phyloP scores from a whole-genome alignment of 2,797 vertebrate species.

The Sebastes vulpes region DNA sequence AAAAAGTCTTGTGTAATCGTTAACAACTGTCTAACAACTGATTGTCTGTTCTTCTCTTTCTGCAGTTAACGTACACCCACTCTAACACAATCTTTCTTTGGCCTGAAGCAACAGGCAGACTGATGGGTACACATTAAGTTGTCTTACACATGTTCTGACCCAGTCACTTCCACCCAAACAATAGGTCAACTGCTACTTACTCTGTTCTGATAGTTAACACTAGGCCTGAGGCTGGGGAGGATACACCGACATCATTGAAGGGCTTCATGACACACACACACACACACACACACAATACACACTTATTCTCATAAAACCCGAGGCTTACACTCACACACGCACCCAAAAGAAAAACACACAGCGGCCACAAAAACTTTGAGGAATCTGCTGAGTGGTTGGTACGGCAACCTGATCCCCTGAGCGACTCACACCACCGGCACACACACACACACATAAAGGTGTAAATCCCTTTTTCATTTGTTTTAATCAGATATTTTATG shows the following conservation, averaged over 20 bases:
- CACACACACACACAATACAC: not conserved
- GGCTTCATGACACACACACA: constrained; percentile 25
- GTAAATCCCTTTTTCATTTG: not conserved
- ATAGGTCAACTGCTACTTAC: constrained; percentile 69
- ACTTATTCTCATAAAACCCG: not conserved
- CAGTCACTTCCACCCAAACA: constrained; percentile 57
- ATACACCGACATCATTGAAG: constrained; percentile 9
- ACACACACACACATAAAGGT: not conserved
- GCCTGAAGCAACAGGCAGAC: constrained; percentile 30
- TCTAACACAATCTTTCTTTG: not conserved
- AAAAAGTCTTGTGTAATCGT: no score
- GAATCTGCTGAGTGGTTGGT: constrained; percentile 83
- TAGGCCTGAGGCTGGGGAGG: constrained; percentile 59
- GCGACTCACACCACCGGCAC: constrained; percentile 39
- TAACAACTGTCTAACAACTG: not conserved
- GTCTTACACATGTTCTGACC: constrained; percentile 32
- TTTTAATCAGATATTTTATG: constrained; percentile 3
- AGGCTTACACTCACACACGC: constrained; percentile 30
- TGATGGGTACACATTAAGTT: constrained; percentile 47
- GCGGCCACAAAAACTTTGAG: constrained; percentile 52
- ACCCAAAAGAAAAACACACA: constrained; percentile 52
- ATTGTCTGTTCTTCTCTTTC: not conserved
- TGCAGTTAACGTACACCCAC: not conserved
- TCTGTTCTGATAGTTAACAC: constrained; percentile 66
- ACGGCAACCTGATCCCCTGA: constrained; percentile 69